phyloP scores from a whole-genome alignment of 1,140 invertebrate genomes.

The Heliconius hewitsoni region DNA sequence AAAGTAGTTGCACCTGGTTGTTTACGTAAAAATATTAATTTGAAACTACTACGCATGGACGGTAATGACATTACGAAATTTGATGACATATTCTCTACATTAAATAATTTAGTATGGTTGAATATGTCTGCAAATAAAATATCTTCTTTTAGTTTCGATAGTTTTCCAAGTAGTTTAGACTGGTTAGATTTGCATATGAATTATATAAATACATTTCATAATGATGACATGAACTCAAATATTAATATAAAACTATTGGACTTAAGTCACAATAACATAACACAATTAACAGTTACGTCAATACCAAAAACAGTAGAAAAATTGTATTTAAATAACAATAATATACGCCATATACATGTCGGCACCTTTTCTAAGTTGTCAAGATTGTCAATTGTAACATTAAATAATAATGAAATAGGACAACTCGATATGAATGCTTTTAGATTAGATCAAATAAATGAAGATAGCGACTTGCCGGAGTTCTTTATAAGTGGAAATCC shows the following conservation, averaged over 20 bases:
- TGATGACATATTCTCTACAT: constrained; percentile 84
- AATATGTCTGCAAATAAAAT: constrained; percentile 87
- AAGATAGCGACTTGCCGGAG: constrained; percentile 85
- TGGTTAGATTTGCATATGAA: constrained; percentile 88
- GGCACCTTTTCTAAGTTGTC: constrained; percentile 88
- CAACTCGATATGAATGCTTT: constrained; percentile 88
- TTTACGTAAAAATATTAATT: constrained; percentile 84
- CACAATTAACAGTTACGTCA: constrained; percentile 84
- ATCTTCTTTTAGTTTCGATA: constrained; percentile 85
- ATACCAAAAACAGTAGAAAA: constrained; percentile 89
- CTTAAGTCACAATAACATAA: constrained; percentile 88
- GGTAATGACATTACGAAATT: constrained; percentile 85
- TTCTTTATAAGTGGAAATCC: constrained; percentile 92
- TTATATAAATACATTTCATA: constrained; percentile 79
- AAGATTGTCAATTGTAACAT: constrained; percentile 87
- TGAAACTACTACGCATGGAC: constrained; percentile 86
- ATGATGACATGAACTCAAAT: constrained; percentile 67
- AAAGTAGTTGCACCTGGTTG: constrained; percentile 84
- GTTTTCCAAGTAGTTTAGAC: constrained; percentile 85
- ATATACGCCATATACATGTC: constrained; percentile 85
- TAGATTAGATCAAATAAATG: constrained; percentile 84
- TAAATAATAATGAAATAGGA: constrained; percentile 88
- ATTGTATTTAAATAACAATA: constrained; percentile 89
- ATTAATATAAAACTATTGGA: constrained; percentile 88
- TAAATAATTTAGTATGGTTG: constrained; percentile 86